Base-by-base conservation (phyloP, 2,888 invertebrate genomes). In the Rutpela maculata region DNA sequence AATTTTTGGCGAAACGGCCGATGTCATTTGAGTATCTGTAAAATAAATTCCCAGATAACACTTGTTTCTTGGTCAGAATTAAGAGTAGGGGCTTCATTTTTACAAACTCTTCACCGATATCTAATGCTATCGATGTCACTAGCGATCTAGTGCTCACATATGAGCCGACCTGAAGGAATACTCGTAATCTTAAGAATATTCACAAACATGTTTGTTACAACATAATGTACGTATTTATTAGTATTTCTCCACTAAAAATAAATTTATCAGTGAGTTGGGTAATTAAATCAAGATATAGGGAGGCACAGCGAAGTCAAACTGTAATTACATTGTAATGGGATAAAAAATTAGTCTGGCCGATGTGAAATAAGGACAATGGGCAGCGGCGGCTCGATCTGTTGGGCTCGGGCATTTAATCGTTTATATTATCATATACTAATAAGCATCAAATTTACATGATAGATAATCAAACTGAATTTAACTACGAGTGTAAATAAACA, bases 11-110 rank as follows among this genome's bases (percentile, higher is more conserved):
- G 70, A 88, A 87, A 55, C 88, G 87, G 6, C 87, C 86, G 17
- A 88, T 84, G 73, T 88, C 88, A 7, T 82, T 82, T 11, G 88
- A 83, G 81, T 86, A 89, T 86, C 90, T 90, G 86, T 15, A 86
- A 86, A 78, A 76, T 1, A 75, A 18, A 50, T 43, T 17, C 22
- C 74, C 35, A 11, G 59, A 38, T 56, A 56, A 38, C 22, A 67
- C 12, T 31, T 43, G 35, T n/a, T 66, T 70, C 35, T 38, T 75
- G 22, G 63, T 71, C 17, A 77, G 38, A 50, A 69, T 73, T 10
- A 77, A 35, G 7, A 77, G 68, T 12, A 74, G 6, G 11, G 77
- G 56, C 59, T 73, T 77, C 77, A 77, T 77, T 43, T 55, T 72
- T 11, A 10, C 15, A 18, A 43, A 12, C 43, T 17, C 2, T 22